Evolutionary conservation across 2,888 invertebrate genomes (phyloP).

Genomic region (Nymphalis urticae): DNA sequence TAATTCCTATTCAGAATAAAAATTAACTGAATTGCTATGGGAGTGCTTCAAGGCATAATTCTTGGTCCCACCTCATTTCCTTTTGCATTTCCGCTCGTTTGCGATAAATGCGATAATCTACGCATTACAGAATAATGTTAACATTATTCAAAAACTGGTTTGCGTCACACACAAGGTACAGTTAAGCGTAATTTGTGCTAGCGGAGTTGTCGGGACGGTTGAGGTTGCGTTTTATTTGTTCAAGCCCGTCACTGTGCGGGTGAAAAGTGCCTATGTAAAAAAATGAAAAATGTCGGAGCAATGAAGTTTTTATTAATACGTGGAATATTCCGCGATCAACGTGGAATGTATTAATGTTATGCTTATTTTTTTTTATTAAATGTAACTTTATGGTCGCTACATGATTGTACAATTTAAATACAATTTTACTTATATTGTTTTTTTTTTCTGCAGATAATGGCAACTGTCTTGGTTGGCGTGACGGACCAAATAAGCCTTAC

Average conservation of each 20-base stretch:
- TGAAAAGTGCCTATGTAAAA: conserved; percentile 2
- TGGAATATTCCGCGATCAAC: conserved; percentile 53
- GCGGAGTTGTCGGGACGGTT: conserved; percentile 54
- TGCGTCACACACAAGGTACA: conserved; percentile 51
- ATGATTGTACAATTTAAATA: conserved; percentile 1
- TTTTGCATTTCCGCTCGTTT: conserved; percentile 68
- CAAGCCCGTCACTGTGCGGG: conserved; percentile 13
- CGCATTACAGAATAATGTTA: conserved; percentile 69
- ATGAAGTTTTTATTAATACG: conserved; percentile 44
- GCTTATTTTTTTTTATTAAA: conserved; percentile 16
- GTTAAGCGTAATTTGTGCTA: conserved; percentile 67
- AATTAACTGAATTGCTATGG: conserved; percentile 25
- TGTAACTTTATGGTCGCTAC: not conserved
- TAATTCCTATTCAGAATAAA: not conserved
- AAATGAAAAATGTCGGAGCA: conserved; percentile 34
- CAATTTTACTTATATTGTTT: conserved; percentile 30
- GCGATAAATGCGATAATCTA: conserved; percentile 67
- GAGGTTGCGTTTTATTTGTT: conserved; percentile 38
- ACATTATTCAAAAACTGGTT: conserved; percentile 63
- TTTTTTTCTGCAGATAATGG: conserved; percentile 87
- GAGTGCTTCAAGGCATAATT: conserved; percentile 56
- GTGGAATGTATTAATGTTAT: conserved; percentile 16
- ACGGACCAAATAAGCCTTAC: conserved; percentile 91
- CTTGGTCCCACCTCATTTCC: conserved; percentile 60
- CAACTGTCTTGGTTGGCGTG: conserved; percentile 95